These are phyloP conservation scores for Aphaenogaster rudis DNA, from an alignment of 1,140 invertebrate genomes.

Conservation along the genomic window DNA sequence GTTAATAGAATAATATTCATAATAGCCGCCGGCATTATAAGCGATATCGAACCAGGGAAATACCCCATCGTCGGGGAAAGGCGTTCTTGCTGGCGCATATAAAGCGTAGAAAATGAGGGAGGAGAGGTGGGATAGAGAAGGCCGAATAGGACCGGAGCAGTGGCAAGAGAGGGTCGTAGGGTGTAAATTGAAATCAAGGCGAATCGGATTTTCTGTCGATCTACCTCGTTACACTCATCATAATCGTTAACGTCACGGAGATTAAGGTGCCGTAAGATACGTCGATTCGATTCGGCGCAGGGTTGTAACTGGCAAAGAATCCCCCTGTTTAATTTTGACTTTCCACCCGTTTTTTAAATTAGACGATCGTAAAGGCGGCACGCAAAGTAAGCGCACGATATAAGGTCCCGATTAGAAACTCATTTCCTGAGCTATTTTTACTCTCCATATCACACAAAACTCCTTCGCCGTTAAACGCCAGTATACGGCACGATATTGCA, in stretches of 20 bases:
- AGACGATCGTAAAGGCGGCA: conserved; percentile 40
- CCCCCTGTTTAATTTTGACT: conserved; percentile 50
- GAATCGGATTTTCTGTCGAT: conserved; percentile 63
- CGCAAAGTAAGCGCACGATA: conserved; percentile 62
- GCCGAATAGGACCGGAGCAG: neutral
- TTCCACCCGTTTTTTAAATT: conserved; percentile 55
- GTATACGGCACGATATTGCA: conserved; percentile 39
- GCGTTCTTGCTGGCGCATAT: conserved; percentile 52
- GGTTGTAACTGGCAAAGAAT: conserved; percentile 16
- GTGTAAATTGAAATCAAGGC: conserved; percentile 73
- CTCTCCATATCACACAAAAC: conserved; percentile 41
- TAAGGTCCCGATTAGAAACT: conserved; percentile 68
- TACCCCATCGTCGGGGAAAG: conserved; percentile 18
- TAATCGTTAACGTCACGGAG: conserved; percentile 72
- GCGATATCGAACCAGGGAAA: conserved; percentile 55
- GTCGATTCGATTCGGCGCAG: conserved; percentile 17
- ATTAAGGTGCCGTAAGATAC: conserved; percentile 51
- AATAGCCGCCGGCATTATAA: conserved; percentile 50
- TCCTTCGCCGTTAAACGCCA: conserved; percentile 28
- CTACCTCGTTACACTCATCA: conserved; percentile 69
- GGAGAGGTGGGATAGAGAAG: conserved; percentile 39
- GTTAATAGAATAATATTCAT: conserved; percentile 65
- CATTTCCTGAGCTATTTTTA: conserved; percentile 67
- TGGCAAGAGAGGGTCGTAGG: neutral
- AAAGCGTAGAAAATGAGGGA: conserved; percentile 63